Percentiles rank a stretch among this genome's conserved stretches.
phyloP scores from a whole-genome alignment of 1,140 invertebrate genomes.

The Manduca sexta region DNA sequence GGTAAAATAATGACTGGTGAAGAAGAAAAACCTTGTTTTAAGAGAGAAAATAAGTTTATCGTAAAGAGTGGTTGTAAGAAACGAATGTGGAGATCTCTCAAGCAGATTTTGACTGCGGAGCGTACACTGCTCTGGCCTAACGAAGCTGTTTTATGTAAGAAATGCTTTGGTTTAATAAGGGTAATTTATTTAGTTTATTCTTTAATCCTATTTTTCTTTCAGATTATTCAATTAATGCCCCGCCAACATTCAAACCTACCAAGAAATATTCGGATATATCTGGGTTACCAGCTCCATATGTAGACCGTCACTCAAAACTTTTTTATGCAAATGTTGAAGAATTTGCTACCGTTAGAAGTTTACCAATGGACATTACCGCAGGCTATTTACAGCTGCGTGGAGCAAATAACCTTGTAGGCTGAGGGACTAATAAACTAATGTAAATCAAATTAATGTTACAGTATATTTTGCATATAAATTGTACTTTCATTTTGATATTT shows the following conservation, averaged over 20 bases:
- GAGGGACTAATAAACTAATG: conserved; percentile 21
- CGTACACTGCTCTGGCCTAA: conserved; percentile 80
- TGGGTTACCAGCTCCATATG: conserved; percentile 89
- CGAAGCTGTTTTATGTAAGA: conserved; percentile 80
- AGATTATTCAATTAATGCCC: conserved; percentile 91
- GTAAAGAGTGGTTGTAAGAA: conserved; percentile 76
- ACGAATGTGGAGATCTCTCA: conserved; percentile 83
- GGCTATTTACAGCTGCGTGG: conserved; percentile 90
- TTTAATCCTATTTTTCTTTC: conserved; percentile 33
- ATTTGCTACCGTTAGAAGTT: conserved; percentile 85
- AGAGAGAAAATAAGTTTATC: conserved; percentile 60
- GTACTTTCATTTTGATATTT: no score
- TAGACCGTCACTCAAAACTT: conserved; percentile 92
- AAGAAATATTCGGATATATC: conserved; percentile 97
- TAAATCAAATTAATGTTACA: no score
- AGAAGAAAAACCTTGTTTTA: conserved; percentile 50
- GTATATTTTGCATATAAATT: no score
- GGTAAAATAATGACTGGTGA: conserved; percentile 41
- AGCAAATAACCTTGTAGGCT: conserved; percentile 88
- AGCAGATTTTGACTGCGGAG: conserved; percentile 85
- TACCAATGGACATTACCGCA: conserved; percentile 93
- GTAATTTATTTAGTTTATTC: conserved; percentile 2
- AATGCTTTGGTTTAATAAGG: not conserved
- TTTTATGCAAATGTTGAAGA: conserved; percentile 89
- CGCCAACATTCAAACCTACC: conserved; percentile 90